Conservation (phyloP, 2,113 vertebrate species). For the Toxostoma redivivum region DNA sequence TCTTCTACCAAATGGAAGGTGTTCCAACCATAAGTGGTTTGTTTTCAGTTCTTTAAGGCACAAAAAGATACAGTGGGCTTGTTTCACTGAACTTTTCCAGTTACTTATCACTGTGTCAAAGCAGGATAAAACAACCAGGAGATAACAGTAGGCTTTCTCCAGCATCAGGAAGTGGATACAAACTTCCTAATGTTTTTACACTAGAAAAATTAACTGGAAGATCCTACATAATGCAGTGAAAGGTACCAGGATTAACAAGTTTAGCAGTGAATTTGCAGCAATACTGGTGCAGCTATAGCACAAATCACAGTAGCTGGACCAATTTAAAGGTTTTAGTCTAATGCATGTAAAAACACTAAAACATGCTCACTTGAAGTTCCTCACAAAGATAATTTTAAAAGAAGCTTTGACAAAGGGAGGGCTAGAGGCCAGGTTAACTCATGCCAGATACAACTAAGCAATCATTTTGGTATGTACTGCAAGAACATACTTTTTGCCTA, state of each 20-base stretch:
- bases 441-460: neutral
- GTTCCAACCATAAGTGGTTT: neutral
- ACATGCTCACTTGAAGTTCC: neutral
- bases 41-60: neutral
- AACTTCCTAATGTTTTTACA: neutral
- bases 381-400: neutral
- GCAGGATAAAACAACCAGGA: neutral
- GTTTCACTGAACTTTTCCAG: neutral
- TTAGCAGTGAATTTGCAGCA: neutral
- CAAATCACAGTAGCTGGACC: neutral
- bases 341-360: neutral
- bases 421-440: neutral
- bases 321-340: neutral
- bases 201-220: neutral
- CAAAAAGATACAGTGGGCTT: neutral
- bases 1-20: neutral
- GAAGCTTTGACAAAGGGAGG: neutral
- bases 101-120: neutral
- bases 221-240: neutral
- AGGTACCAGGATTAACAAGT: neutral
- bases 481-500: neutral
- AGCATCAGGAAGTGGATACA: neutral
- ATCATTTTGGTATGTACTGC: neutral
- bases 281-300: neutral
- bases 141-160: neutral